Conservation (phyloP, 2,797 vertebrate species). For the Darevskia mixta region DNA sequence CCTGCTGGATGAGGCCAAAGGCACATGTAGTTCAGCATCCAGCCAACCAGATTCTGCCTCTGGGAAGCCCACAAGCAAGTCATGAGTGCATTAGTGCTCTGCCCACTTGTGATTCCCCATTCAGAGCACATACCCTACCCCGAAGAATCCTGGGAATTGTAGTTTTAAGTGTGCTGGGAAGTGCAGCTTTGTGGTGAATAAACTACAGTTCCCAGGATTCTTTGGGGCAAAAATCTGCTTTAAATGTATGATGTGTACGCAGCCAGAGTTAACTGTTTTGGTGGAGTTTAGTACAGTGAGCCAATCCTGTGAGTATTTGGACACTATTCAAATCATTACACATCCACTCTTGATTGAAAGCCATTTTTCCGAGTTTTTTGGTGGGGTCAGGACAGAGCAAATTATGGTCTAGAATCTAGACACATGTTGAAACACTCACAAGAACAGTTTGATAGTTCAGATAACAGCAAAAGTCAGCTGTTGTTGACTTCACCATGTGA, state of each 20-base stretch:
- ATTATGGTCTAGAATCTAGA: neutral
- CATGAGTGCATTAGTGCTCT: neutral
- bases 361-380: too few relatives aligned
- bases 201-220: too few relatives aligned
- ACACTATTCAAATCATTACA: neutral
- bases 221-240: neutral
- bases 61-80: too few relatives aligned
- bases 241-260: neutral
- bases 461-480: neutral
- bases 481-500: neutral
- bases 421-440: neutral
- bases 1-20: neutral
- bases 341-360: neutral
- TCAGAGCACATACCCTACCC: too few relatives aligned
- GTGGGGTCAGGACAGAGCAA: neutral
- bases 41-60: too few relatives aligned
- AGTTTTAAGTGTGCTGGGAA: too few relatives aligned
- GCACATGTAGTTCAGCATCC: neutral
- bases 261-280: neutral
- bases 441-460: neutral
- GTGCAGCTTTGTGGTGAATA: too few relatives aligned
- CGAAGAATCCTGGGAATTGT: too few relatives aligned
- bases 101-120: neutral
- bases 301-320: neutral
- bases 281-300: neutral